Evolutionary conservation across 2,797 vertebrate species (phyloP), one percentile per base, ranked within the genome.

Genomic region (Rhabdophis nuchalis): DNA sequence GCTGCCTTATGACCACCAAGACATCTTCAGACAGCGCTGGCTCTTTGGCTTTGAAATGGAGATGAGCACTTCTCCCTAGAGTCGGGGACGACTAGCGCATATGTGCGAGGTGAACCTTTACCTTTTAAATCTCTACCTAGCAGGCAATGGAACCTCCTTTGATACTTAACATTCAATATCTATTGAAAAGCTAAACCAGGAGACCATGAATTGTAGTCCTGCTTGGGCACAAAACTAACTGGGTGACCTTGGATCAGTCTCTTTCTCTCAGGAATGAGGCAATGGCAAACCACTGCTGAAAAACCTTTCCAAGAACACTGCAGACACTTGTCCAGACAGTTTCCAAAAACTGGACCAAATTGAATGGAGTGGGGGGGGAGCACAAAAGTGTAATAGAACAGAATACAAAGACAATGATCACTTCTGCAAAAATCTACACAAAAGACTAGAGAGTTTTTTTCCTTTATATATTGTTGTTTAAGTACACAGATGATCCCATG

Each of bases 401-500:
- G 36, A 89, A n/a, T 4, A 36, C 82, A 61, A 86, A 41, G 23
- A 25, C 32, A 85, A 77, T 52, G n/a, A 9, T 32, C 50, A 77
- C 41, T 82, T 82, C 60, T 7, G 14, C 57, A 46, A 46, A 32
- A 58, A 87, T 32, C 52, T 52, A 85, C n/a, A 1, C 36, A 77
- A 29, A 5, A 56, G 56, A 3, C 27, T 82, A 23, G 25, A 57
- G 54, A 29, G 4, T 13, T 1, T 77, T 11, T 46, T 41, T 64
- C 50, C 36, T 85, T 92, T 89, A 89, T 72, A 53, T 20, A 9
- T 41, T 86, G 77, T 5, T 64, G 6, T 61, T 61, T 46, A 46
- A 90, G 8, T 61, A 25, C 56, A n/a, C 12, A 50, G 52, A 72
- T 86, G 56, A 94, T 91, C 92, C 89, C 25, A 86, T 90, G 41